phyloP scores from a whole-genome alignment of 2,888 invertebrate genomes.

The Peribatodes rhomboidaria region DNA sequence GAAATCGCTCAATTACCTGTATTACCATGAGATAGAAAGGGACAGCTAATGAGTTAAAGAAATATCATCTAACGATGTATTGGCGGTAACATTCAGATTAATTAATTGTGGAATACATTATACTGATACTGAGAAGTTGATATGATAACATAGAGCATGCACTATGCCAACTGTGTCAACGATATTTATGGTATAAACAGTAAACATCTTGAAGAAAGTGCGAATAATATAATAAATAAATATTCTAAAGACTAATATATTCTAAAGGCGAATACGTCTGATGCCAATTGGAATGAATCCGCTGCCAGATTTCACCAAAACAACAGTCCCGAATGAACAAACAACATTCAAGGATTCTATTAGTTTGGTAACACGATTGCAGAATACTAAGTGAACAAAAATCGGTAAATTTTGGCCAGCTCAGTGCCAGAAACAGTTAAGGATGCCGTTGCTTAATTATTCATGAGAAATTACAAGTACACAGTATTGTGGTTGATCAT shows the following conservation, averaged over 20 bases:
- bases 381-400: slow-evolving; percentile 29
- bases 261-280: slow-evolving; percentile 20
- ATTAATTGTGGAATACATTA: no score
- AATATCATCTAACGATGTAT: no score
- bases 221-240: slow-evolving; percentile 16
- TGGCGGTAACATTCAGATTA: no score
- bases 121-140: slow-evolving; percentile 28
- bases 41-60: no score
- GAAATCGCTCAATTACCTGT: no score
- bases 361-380: slow-evolving; percentile 27
- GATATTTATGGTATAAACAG: slow-evolving; percentile 31
- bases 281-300: slow-evolving; percentile 31
- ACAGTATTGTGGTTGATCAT: not conserved
- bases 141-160: slow-evolving; percentile 15
- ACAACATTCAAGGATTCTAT: slow-evolving; percentile 38
- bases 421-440: slow-evolving; percentile 19
- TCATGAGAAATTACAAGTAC: not conserved
- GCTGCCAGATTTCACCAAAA: slow-evolving; percentile 47
- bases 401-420: slow-evolving; percentile 16
- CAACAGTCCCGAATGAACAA: slow-evolving; percentile 44
- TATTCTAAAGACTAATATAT: slow-evolving; percentile 24
- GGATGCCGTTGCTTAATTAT: slow-evolving; percentile 2
- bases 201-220: slow-evolving; percentile 41
- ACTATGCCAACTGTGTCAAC: slow-evolving; percentile 34
- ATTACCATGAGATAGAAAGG: no score